Percentiles rank a stretch among this genome's conserved stretches.
These are phyloP conservation scores for Oligia strigilis DNA, from an alignment of 2,888 invertebrate species.

Conservation along the genomic window DNA sequence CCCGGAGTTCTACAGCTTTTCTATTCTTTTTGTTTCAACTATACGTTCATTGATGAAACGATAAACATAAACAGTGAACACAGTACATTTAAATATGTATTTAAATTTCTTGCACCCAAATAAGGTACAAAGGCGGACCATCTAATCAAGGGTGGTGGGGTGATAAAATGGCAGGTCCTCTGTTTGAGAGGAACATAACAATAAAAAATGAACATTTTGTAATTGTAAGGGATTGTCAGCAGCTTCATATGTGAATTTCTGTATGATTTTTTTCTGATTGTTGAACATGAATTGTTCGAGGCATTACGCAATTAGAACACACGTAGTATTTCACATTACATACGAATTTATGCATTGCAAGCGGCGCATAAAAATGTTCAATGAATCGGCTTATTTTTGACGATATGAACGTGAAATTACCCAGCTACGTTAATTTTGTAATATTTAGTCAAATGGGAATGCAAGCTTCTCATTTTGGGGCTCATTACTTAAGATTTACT, in stretches of 20 bases:
- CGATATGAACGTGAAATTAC: neutral
- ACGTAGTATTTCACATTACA: constrained; percentile 11
- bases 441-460: neutral
- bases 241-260: constrained; percentile 2
- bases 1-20: neutral
- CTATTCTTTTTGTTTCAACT: neutral
- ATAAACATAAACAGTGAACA: neutral
- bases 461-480: neutral
- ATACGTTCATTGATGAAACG: neutral
- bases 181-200: neutral
- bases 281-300: constrained; percentile 11
- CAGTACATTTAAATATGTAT: neutral
- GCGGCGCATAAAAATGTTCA: constrained; percentile 15
- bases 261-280: neutral
- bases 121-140: neutral
- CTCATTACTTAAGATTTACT: neutral
- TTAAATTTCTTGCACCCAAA: neutral
- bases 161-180: no score
- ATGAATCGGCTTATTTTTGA: constrained; percentile 3
- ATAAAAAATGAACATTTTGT: neutral
- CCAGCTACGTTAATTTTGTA: constrained; percentile 2
- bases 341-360: constrained; percentile 31
- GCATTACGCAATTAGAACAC: constrained; percentile 12
- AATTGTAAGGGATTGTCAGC: neutral
- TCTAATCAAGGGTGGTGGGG: no score